Percentiles rank a stretch among this genome's conserved stretches.
Conservation (phyloP, 1,140 invertebrate species). For the Brachionus sp. region DNA sequence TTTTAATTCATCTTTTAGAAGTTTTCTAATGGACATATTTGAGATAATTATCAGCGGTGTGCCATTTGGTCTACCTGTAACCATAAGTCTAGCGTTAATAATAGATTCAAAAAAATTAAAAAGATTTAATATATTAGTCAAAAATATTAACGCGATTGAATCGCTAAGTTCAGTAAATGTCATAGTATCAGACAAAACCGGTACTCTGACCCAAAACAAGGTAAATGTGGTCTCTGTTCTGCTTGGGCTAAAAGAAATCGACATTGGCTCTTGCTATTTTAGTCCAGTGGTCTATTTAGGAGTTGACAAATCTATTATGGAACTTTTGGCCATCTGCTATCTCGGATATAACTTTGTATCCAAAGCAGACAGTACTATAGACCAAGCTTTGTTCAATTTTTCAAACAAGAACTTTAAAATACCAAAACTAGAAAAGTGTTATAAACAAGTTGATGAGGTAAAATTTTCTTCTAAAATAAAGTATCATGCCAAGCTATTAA, state of each 20-base stretch:
- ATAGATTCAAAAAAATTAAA: conserved; percentile 61
- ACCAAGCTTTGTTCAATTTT: conserved; percentile 23
- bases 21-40: conserved; percentile 83
- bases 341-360: not conserved
- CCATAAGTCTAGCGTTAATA: conserved; percentile 92
- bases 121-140: conserved; percentile 27
- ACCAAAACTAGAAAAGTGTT: conserved; percentile 32
- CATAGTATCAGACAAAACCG: conserved; percentile 13
- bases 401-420: conserved; percentile 7
- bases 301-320: conserved; percentile 15
- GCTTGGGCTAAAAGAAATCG: not conserved
- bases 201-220: conserved; percentile 28
- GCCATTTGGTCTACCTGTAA: conserved; percentile 95
- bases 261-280: conserved; percentile 29
- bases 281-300: not conserved
- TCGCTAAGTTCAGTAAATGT: conserved; percentile 2
- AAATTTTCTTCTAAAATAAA: not conserved
- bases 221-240: conserved; percentile 2
- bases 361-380: not conserved
- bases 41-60: conserved; percentile 98
- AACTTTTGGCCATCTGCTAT: conserved; percentile 24
- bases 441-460: not conserved
- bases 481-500: conserved; percentile 30
- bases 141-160: conserved; percentile 24
- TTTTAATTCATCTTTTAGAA: not conserved